Evolutionary conservation across 2,113 vertebrate genomes (phyloP).

Genomic region (Ciconia maguari): DNA sequence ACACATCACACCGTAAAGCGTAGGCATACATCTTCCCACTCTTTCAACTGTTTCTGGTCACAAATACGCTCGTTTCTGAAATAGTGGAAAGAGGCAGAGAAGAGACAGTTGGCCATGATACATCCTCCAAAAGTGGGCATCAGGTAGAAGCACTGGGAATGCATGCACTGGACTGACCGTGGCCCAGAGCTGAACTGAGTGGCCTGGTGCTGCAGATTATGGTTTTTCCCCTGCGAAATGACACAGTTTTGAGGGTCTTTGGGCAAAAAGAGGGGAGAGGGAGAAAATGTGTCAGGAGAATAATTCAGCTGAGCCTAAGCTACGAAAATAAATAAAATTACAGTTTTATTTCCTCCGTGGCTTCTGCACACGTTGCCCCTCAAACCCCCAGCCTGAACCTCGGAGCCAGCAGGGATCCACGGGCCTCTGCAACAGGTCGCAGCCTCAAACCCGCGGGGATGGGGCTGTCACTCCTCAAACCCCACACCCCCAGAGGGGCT

Average conservation of each 20-base stretch:
- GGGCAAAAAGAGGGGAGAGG: background rate
- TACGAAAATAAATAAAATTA: background rate
- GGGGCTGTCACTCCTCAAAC: background rate
- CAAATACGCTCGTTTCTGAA: background rate
- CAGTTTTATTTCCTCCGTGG: background rate
- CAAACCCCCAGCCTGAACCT: background rate
- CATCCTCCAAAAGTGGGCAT: background rate
- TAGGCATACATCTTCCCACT: background rate
- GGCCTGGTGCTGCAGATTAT: fast-evolving
- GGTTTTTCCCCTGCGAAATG: background rate
- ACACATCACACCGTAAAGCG: background rate
- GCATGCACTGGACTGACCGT: fast-evolving
- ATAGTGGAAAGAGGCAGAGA: background rate
- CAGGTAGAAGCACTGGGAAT: background rate
- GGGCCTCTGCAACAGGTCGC: background rate
- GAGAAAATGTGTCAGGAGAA: background rate
- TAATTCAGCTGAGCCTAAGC: background rate
- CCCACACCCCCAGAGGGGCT: no score
- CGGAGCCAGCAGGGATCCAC: background rate
- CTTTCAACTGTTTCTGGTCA: background rate
- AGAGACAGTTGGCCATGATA: background rate
- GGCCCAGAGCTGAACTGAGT: background rate
- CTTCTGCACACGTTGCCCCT: background rate
- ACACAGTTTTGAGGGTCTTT: background rate
- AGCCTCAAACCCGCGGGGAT: background rate